These are phyloP conservation scores for Pocillopora grandis DNA, from an alignment of 92 coral and sea anemone species.

Conservation along the genomic window DNA sequence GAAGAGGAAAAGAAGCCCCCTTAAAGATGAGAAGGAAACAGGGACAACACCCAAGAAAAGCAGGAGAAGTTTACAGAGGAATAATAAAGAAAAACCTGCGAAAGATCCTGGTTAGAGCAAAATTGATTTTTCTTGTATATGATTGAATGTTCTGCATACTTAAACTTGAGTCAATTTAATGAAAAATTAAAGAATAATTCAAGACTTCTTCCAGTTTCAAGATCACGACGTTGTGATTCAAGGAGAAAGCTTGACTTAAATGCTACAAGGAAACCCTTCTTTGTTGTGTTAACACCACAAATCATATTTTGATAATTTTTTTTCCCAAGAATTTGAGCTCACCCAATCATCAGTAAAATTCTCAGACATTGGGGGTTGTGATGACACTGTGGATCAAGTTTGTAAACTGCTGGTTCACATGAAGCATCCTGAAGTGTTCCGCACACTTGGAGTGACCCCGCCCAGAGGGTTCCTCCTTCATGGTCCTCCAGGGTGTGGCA, in stretches of 20 bases:
- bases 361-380: constrained; percentile 93
- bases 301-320: not conserved
- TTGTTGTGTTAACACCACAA: not conserved
- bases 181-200: too few relatives aligned
- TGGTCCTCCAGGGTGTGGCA: constrained; percentile 99
- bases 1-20: constrained; percentile 28
- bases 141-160: not conserved
- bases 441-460: constrained; percentile 89
- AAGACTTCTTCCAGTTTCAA: too few relatives aligned
- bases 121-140: not conserved
- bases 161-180: too few relatives aligned
- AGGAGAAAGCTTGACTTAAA: too few relatives aligned
- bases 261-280: too few relatives aligned
- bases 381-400: constrained; percentile 82
- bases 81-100: constrained; percentile 4
- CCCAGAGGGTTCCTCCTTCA: constrained; percentile 96
- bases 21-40: constrained; percentile 1
- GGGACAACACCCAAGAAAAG: constrained; percentile 1
- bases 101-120: constrained; percentile 4
- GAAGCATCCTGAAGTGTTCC: constrained; percentile 97
- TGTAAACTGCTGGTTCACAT: constrained; percentile 90
- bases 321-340: constrained; percentile 57
- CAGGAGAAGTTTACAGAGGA: constrained; percentile 18
- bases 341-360: constrained; percentile 72
- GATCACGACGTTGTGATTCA: too few relatives aligned